phyloP scores from a whole-genome alignment of 37 sponge, comb jelly and placozoan species.

The Diacarnus erythraeanus region DNA sequence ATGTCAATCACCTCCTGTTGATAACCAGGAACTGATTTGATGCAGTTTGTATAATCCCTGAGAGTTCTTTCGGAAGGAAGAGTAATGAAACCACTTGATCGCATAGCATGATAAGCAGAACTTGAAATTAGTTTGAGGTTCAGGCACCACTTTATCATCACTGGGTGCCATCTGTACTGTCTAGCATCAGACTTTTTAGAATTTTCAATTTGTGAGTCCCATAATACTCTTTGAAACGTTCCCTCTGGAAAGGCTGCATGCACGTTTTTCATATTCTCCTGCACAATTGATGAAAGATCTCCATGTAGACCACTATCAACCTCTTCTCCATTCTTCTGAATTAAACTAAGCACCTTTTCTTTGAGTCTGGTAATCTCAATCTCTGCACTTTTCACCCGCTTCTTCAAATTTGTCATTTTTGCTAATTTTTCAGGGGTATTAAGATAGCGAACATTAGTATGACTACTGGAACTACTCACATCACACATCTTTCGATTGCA shows the following conservation, averaged over 20 bases:
- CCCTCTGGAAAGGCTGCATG: conserved; percentile 28
- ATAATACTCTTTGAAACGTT: conserved; percentile 44
- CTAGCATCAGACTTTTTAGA: no score
- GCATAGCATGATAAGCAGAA: no score
- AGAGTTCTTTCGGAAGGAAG: no score
- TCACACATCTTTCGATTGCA: conserved; percentile 2
- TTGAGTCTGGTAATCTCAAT: conserved; percentile 15
- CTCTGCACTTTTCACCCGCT: conserved; percentile 3
- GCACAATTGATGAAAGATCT: conserved; percentile 33
- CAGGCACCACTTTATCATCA: no score
- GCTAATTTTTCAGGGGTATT: conserved; percentile 24
- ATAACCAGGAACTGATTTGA: no score
- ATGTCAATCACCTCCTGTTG: no score
- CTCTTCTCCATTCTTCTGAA: conserved; percentile 5
- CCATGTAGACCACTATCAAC: conserved; percentile 26
- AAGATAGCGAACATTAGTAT: conserved; percentile 30
- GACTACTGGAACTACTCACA: no score
- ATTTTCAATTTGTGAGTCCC: conserved; percentile 36
- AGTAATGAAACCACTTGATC: no score
- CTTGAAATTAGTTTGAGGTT: no score
- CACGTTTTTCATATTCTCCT: background rate
- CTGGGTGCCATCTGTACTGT: no score
- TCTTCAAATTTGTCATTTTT: background rate
- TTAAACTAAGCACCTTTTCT: conserved; percentile 6
- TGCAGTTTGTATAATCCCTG: no score